phyloP scores from a whole-genome alignment of 2,113 vertebrate genomes.

The Phocoena sinus region DNA sequence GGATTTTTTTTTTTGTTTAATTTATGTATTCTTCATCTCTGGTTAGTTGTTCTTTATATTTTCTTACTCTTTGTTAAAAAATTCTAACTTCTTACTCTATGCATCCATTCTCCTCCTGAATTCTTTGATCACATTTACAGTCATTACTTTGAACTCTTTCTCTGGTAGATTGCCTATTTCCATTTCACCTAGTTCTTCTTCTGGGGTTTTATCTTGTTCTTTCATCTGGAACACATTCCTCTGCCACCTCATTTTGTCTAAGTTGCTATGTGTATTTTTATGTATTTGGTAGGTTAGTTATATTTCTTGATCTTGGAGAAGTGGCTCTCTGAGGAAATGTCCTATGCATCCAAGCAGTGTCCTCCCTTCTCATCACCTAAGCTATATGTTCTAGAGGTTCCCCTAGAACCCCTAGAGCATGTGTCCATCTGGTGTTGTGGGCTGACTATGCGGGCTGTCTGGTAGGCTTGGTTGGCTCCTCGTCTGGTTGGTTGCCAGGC shows the following conservation, averaged over 20 bases:
- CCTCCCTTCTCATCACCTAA: not conserved
- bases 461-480: not conserved
- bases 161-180: no score
- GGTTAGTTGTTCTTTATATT: no score
- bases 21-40: no score
- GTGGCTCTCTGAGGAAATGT: not conserved
- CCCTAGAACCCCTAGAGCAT: not conserved
- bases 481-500: not conserved
- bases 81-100: no score
- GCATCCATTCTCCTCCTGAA: no score
- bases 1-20: no score
- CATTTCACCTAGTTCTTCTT: not conserved
- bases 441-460: not conserved
- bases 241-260: not conserved
- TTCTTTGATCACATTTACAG: no score
- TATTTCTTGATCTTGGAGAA: not conserved
- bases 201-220: not conserved
- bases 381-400: not conserved
- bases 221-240: not conserved
- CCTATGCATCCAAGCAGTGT: not conserved
- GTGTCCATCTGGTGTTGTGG: not conserved
- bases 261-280: not conserved
- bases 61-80: no score
- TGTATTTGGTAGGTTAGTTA: not conserved
- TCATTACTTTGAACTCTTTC: no score